Percentiles rank a stretch among this genome's conserved stretches.
phyloP scores from a whole-genome alignment of 1,140 invertebrate species.

The Calycopis cecrops region DNA sequence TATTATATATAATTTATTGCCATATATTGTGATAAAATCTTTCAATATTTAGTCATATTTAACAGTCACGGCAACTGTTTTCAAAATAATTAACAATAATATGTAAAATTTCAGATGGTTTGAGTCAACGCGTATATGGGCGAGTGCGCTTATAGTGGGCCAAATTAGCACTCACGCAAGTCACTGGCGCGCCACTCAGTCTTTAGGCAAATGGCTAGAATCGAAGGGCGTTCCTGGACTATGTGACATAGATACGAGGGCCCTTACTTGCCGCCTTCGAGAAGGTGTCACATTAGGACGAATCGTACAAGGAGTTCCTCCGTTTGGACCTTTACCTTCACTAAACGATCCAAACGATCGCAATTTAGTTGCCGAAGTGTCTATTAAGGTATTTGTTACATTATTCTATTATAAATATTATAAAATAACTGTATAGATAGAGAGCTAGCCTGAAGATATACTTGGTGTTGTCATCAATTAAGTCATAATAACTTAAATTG shows the following conservation, averaged over 20 bases:
- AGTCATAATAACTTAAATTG: too few relatives aligned
- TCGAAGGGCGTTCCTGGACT: constrained; percentile 90
- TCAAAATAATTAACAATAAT: not conserved
- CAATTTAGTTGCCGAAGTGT: constrained; percentile 96
- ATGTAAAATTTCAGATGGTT: constrained; percentile 81
- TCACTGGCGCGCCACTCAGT: constrained; percentile 90
- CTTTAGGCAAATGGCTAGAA: constrained; percentile 89
- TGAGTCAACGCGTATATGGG: constrained; percentile 95
- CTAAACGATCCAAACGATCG: constrained; percentile 88
- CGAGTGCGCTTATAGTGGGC: constrained; percentile 93
- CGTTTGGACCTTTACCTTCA: constrained; percentile 47
- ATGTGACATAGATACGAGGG: constrained; percentile 92
- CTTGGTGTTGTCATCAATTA: too few relatives aligned
- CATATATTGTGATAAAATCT: too few relatives aligned
- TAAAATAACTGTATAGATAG: too few relatives aligned
- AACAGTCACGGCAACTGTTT: not conserved
- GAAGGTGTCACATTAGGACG: constrained; percentile 89
- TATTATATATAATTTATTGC: too few relatives aligned
- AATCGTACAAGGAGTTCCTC: constrained; percentile 79
- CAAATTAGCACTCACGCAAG: constrained; percentile 91
- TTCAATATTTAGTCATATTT: too few relatives aligned
- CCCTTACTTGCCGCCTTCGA: constrained; percentile 91
- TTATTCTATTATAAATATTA: too few relatives aligned
- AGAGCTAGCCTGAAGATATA: too few relatives aligned
- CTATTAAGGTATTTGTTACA: constrained; percentile 81